Evolutionary conservation across 2,888 invertebrate genomes (phyloP), one percentile per base, ranked within the genome.

Genomic region (Nysson spinosus): DNA sequence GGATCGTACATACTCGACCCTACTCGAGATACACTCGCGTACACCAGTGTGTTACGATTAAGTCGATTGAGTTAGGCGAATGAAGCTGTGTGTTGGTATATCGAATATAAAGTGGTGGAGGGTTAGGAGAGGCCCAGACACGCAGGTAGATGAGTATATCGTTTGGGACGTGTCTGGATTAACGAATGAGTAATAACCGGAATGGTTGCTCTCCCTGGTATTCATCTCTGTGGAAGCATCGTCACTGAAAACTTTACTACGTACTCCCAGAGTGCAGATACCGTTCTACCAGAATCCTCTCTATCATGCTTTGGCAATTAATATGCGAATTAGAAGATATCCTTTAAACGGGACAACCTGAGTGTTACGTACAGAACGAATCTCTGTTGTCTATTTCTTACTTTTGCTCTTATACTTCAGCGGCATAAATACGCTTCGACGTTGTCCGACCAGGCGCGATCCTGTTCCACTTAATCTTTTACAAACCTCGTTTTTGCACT

Each of bases 131-230:
- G 49, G 35, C 44, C 37, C 47, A 57, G 60, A 56, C 51, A 56
- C 61, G 61, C 58, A 40, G 54, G 51, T 66, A 64, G 60, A 61
- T 30, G 73, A 81, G 77, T 81, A 77, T 79, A 83, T 82, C 81
- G 81, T 80, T 81, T 75, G 79, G 79, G 78, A 83, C 83, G 83
- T 83, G 83, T 73, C 65, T 68, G 82, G 83, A 83, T 83, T 83
- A 83, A 81, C 82, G 81, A 83, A 83, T 83, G 83, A 83, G 84
- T 83, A 83, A 83, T 83, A 83, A 83, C 78, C 74, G 73, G 83
- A 83, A 82, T 80, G 78, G 79, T 78, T 72, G 69, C 57, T 47
- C 50, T 28, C 40, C n/a, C 39, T 46, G 40, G 52, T 52, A 46
- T 63, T 70, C 69, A 46, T 32, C 24, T 22, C 35, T 14, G 20